phyloP scores from a whole-genome alignment of 2,113 vertebrate species.

The Cichladusa arquata region DNA sequence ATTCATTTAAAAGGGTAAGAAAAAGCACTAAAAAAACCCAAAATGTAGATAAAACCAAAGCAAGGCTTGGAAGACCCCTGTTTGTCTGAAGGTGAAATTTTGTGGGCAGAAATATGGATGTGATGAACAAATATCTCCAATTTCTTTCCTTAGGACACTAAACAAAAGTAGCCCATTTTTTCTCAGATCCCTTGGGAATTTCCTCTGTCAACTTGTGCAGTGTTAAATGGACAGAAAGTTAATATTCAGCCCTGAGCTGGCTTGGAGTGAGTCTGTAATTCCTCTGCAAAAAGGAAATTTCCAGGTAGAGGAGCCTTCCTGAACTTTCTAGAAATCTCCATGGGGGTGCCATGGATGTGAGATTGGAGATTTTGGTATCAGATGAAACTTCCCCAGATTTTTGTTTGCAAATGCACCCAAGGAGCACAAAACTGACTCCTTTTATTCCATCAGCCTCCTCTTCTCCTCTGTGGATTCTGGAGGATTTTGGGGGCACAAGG shows the following conservation, averaged over 20 bases:
- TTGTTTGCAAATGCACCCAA: background rate
- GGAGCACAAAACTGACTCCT: background rate
- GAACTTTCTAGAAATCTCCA: background rate
- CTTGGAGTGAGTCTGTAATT: background rate
- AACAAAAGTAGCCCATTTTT: slow-evolving; percentile 19
- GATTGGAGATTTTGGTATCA: background rate
- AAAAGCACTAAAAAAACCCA: rapidly evolving
- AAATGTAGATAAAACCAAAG: background rate
- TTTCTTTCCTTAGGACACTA: slow-evolving; percentile 28
- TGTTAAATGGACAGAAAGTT: slow-evolving; percentile 41
- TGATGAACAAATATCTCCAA: background rate
- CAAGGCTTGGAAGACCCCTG: background rate
- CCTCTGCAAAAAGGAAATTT: background rate
- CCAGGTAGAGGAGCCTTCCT: background rate
- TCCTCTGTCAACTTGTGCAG: slow-evolving; percentile 40
- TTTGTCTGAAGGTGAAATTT: background rate
- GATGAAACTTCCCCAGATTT: background rate
- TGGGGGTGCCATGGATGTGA: background rate
- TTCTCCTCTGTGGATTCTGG: background rate
- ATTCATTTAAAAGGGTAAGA: background rate
- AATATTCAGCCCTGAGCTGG: slow-evolving; percentile 50
- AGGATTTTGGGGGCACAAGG: background rate
- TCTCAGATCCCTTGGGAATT: slow-evolving; percentile 51
- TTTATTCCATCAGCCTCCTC: background rate
- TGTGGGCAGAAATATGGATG: background rate